Percentiles rank a stretch among this genome's conserved stretches.
Conservation (phyloP, 2,113 vertebrate species). For the Hydropotes inermis region DNA sequence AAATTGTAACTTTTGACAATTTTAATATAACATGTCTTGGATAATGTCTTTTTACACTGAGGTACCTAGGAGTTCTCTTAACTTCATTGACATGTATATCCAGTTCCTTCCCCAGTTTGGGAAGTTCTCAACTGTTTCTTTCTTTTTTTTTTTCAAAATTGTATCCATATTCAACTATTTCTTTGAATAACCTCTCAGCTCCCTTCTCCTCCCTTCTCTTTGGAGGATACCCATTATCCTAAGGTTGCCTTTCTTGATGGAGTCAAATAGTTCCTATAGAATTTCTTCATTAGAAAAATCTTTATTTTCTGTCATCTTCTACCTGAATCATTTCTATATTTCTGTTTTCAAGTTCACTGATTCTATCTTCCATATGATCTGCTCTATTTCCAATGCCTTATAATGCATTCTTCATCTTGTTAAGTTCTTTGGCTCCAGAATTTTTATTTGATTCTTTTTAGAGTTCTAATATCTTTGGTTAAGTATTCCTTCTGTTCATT, state of each 20-base stretch:
- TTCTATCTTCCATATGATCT: not conserved
- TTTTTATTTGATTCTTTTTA: not conserved
- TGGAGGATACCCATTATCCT: not conserved
- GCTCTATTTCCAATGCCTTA: not conserved
- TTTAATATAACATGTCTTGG: not conserved
- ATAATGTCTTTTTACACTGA: not conserved
- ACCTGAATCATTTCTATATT: not conserved
- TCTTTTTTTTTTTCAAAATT: too few species aligned
- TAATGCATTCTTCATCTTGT: not conserved
- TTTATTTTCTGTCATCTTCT: not conserved
- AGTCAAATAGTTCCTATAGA: not conserved
- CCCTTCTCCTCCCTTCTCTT: not conserved
- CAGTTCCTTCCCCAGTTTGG: not conserved
- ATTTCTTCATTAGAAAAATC: not conserved
- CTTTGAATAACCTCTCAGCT: not conserved
- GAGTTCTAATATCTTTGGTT: not conserved
- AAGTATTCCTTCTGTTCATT: not conserved
- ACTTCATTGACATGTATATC: not conserved
- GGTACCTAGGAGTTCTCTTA: not conserved
- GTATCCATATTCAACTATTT: not conserved
- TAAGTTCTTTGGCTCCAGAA: not conserved
- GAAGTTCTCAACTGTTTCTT: not conserved
- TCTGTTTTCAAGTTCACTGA: not conserved
- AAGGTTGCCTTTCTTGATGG: not conserved
- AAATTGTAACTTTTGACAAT: not conserved